phyloP scores from a whole-genome alignment of 2,113 vertebrate genomes.

The Neoarius graeffei region DNA sequence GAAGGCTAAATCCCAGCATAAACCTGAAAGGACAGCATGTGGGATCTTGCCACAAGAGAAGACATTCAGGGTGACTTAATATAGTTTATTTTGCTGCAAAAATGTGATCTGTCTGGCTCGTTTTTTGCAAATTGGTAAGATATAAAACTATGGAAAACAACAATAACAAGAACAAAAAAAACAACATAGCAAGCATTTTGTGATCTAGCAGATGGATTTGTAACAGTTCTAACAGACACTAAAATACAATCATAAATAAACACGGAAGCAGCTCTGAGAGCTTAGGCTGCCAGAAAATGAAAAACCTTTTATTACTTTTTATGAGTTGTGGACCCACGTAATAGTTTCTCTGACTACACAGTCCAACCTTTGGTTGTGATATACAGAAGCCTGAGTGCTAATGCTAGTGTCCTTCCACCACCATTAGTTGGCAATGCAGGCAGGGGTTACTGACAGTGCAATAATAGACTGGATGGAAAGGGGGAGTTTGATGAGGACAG shows the following conservation, averaged over 20 bases:
- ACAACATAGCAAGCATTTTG: neutral
- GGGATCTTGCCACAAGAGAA: neutral
- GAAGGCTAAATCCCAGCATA: conserved; percentile 28
- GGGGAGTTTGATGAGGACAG: conserved; percentile 7
- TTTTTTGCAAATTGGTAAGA: neutral
- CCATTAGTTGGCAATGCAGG: conserved; percentile 36
- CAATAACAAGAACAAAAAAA: neutral
- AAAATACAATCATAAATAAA: conserved; percentile 6
- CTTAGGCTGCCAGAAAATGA: neutral
- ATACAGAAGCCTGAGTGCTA: neutral
- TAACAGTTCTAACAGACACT: conserved; percentile 13
- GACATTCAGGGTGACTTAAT: conserved; percentile 13
- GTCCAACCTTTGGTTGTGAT: neutral
- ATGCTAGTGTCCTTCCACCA: conserved; percentile 21
- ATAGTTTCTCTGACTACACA: neutral
- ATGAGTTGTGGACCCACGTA: neutral
- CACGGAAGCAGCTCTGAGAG: neutral
- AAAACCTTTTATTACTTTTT: neutral
- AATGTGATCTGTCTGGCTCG: neutral
- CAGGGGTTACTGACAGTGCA: neutral
- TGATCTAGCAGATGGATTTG: conserved; percentile 7
- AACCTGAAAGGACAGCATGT: neutral
- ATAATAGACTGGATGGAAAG: conserved; percentile 14
- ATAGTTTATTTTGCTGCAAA: neutral
- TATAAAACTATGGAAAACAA: neutral